Conservation (phyloP, 2,888 invertebrate species). For the Eurytoma californica region DNA sequence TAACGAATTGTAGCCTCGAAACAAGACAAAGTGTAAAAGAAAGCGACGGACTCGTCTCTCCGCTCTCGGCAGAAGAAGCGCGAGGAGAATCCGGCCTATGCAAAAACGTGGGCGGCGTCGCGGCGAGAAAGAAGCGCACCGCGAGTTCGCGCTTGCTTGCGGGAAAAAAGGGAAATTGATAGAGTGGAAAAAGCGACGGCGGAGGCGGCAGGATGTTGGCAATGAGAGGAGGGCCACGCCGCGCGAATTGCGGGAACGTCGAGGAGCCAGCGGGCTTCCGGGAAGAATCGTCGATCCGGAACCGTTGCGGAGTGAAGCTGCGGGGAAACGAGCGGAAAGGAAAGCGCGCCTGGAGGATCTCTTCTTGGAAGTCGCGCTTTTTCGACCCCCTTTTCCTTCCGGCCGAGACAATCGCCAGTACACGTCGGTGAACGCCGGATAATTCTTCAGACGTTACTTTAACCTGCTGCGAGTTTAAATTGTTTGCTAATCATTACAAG, state of each 20-base stretch:
- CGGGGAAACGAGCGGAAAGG: conserved; percentile 32
- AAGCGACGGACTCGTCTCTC: no score
- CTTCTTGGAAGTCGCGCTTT: conserved; percentile 34
- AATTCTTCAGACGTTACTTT: no score
- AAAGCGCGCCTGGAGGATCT: conserved; percentile 27
- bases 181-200: conserved; percentile 42
- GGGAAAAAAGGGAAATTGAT: conserved; percentile 18
- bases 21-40: no score
- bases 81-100: no score
- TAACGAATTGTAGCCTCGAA: no score
- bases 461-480: no score
- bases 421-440: no score
- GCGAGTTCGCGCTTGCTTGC: neutral
- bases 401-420: neutral
- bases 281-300: conserved; percentile 57
- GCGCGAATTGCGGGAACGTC: conserved; percentile 47
- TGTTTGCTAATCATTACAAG: no score
- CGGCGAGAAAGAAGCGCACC: neutral
- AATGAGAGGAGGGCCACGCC: conserved; percentile 61
- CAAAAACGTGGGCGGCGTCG: neutral
- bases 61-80: no score
- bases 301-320: conserved; percentile 17
- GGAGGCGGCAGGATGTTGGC: conserved; percentile 43
- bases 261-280: conserved; percentile 43
- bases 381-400: conserved; percentile 4